phyloP scores from a whole-genome alignment of 35 echinoderm and acorn worm genomes.

The Lytechinus pictus region DNA sequence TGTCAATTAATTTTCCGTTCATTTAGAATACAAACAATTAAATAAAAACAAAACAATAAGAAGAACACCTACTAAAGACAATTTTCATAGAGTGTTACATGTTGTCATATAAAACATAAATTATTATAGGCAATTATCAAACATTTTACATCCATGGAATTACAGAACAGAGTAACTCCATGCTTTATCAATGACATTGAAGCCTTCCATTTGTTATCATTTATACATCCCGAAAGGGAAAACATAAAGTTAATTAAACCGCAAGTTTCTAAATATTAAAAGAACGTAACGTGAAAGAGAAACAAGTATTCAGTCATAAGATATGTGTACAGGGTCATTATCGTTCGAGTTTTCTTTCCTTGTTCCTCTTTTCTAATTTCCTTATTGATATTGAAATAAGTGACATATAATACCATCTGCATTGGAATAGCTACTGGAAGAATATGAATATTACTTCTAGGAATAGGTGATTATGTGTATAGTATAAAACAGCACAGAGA shows the following conservation, averaged over 20 bases:
- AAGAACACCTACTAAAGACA: no score
- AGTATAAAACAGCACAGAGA: not conserved
- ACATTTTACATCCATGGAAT: no score
- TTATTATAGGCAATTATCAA: no score
- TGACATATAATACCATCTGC: not conserved
- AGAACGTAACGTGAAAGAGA: not conserved
- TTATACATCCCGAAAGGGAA: not conserved
- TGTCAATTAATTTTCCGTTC: no score
- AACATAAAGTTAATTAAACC: not conserved
- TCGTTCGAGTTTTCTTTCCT: not conserved
- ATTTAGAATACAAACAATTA: no score
- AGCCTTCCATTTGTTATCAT: not conserved
- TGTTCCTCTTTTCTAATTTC: not conserved
- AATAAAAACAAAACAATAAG: no score
- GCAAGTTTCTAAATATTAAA: not conserved
- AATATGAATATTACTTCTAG: no score
- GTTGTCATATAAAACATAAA: no score
- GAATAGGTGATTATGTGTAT: no score
- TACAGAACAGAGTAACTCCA: no score
- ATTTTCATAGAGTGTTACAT: no score
- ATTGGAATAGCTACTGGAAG: not conserved
- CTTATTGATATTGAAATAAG: not conserved
- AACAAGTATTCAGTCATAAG: not conserved
- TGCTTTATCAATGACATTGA: not conserved
- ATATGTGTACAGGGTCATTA: no score